These are phyloP conservation scores for Thereva unica DNA, from an alignment of 2,888 invertebrate species.

Conservation along the genomic window DNA sequence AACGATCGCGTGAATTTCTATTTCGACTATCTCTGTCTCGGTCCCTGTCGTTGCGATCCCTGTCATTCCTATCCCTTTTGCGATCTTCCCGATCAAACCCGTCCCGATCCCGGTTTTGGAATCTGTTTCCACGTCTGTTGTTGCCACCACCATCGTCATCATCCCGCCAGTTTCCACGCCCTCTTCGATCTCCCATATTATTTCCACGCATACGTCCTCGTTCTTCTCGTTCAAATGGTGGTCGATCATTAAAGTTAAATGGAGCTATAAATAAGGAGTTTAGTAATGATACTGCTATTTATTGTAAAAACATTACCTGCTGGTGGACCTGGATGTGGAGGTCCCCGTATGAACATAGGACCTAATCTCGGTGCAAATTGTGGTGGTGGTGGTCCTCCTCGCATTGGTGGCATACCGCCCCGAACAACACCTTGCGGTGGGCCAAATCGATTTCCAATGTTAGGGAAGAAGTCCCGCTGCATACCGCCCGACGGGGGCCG, in stretches of 20 bases:
- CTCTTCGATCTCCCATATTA: conserved; percentile 46
- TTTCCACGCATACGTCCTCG: conserved; percentile 42
- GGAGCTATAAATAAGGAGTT: conserved; percentile 16
- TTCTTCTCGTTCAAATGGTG: conserved; percentile 45
- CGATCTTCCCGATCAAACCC: conserved; percentile 51
- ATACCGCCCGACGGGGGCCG: conserved; percentile 46
- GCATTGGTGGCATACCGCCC: conserved; percentile 38
- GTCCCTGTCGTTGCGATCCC: conserved; percentile 46
- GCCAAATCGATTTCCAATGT: conserved; percentile 56
- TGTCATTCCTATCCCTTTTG: background rate
- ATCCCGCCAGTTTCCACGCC: conserved; percentile 52
- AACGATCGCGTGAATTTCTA: conserved; percentile 18
- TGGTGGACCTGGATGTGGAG: conserved; percentile 44
- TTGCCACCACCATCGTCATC: conserved; percentile 50
- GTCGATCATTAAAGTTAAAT: conserved; percentile 43
- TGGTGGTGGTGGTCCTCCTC: conserved; percentile 43
- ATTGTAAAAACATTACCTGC: conserved; percentile 28
- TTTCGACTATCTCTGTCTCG: conserved; percentile 32
- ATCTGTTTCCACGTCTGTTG: conserved; percentile 46
- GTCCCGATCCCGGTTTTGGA: conserved; percentile 51
- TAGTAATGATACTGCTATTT: background rate
- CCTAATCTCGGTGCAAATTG: conserved; percentile 44
- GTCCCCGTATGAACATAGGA: conserved; percentile 46
- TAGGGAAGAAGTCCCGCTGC: conserved; percentile 52
- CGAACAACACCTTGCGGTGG: conserved; percentile 42